Base-by-base conservation (phyloP, 2,888 invertebrate species). In the Enoplolaimus lenunculus region DNA sequence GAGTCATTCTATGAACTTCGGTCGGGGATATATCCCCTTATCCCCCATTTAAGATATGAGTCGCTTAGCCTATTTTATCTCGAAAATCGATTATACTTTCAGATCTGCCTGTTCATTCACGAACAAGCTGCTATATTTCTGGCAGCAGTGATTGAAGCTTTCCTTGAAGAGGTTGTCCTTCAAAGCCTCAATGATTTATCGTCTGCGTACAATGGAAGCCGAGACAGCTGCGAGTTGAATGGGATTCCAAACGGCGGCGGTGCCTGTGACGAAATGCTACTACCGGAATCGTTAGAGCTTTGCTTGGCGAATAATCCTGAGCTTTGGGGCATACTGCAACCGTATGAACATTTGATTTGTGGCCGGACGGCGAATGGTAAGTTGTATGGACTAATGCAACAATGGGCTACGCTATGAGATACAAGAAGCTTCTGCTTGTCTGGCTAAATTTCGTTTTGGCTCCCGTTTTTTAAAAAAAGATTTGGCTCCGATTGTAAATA, bases 81-180 rank as follows among this genome's bases (percentile, higher is more conserved):
- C n/a, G n/a, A n/a, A n/a, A n/a, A n/a, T n/a, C n/a, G n/a, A n/a
- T n/a, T n/a, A n/a, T n/a, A 64, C 16, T 65, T 70, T 33, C 34
- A 70, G 70, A 57, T 70, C 28, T 34, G 69, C 28, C 16, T 7
- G 76, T 90, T 90, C 81, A 87, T 92, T 35, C 91, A 92, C 78
- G 92, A 91, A 85, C 88, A 91, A 79, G 90, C 91, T 21, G 91
- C 92, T 0, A 89, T 93, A 71, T 92, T 91, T 82, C 83, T 93
- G 3, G 89, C 91, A 73, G 91, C 92, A 1, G 91, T 90, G 7
- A 86, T 93, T 79, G 92, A 93, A 81, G 91, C 91, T 77, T 85
- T 93, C 0, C 84, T 93, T 30, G 93, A 93, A 79, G 92, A 93
- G 82, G 88, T 92, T 74, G 83, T 89, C 66, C 80, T 89, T 71